A percentile compares a stretch with the other conserved stretches of the same genome.
These are phyloP conservation scores for Dromococcyx pavoninus DNA, from an alignment of 2,797 vertebrate genomes.

Conservation along the genomic window DNA sequence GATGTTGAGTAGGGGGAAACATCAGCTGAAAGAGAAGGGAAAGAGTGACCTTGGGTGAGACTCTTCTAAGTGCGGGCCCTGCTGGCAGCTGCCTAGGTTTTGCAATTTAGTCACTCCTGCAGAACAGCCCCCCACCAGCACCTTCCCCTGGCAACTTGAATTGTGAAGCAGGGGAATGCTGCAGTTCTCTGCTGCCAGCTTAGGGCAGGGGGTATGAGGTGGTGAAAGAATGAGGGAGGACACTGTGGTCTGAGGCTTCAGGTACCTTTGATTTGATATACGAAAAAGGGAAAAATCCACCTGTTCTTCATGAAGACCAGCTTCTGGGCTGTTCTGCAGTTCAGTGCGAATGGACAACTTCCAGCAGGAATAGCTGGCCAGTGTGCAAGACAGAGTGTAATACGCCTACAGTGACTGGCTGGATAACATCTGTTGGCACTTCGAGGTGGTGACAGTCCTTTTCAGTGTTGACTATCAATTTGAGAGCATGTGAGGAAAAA, in stretches of 20 bases:
- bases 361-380: neutral
- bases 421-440: neutral
- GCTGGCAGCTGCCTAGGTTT: neutral
- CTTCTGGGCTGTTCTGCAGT: neutral
- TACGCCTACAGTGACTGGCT: accelerated
- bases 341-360: neutral
- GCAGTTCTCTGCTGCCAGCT: neutral
- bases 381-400: neutral
- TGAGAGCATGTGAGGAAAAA: neutral
- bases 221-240: accelerated
- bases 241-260: neutral
- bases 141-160: neutral
- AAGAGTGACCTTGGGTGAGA: neutral
- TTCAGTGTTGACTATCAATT: neutral
- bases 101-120: neutral
- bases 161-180: neutral
- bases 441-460: neutral
- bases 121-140: accelerated
- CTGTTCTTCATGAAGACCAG: neutral
- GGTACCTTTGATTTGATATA: neutral
- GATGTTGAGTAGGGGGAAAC: too few species aligned
- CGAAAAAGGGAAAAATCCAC: neutral
- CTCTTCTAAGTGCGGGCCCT: neutral
- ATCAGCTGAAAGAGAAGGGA: neutral
- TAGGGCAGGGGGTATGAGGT: neutral